Percentiles rank a stretch among this genome's conserved stretches.
Conservation (phyloP, 2,888 invertebrate genomes). For the Hypsopygia costalis region DNA sequence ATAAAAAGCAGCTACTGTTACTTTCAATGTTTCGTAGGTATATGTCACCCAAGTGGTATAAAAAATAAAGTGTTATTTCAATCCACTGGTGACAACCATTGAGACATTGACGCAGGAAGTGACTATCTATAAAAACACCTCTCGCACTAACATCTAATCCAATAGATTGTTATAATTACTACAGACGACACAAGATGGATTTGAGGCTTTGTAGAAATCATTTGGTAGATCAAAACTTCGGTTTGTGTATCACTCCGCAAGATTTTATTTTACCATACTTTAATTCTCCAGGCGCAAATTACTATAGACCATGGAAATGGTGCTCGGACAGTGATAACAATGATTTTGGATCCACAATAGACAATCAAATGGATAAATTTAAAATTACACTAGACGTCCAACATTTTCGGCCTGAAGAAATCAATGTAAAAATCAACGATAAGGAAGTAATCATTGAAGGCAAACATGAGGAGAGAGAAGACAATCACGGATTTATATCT, state of each 20-base stretch:
- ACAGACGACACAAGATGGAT: constrained; percentile 26
- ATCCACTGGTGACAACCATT: constrained; percentile 20
- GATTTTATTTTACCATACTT: constrained; percentile 37
- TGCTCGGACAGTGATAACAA: constrained; percentile 25
- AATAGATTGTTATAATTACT: constrained; percentile 20
- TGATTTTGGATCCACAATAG: constrained; percentile 39
- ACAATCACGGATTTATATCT: constrained; percentile 66
- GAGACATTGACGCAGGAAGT: constrained; percentile 23
- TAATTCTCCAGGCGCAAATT: constrained; percentile 24
- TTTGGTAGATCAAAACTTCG: constrained; percentile 32
- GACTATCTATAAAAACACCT: constrained; percentile 37
- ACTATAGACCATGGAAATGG: constrained; percentile 41
- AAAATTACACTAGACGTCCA: constrained; percentile 84
- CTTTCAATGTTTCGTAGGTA: too few relatives aligned
- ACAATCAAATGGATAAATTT: constrained; percentile 47
- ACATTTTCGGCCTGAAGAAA: constrained; percentile 84
- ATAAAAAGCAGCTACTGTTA: too few relatives aligned
- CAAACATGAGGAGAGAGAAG: constrained; percentile 69
- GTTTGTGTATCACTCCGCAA: constrained; percentile 32
- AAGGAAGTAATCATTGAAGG: constrained; percentile 81
- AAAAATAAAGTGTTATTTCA: too few relatives aligned
- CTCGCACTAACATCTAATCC: constrained; percentile 25
- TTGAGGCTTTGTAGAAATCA: constrained; percentile 26
- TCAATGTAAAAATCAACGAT: constrained; percentile 83
- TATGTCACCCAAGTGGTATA: too few relatives aligned